phyloP scores from a whole-genome alignment of 2,113 vertebrate species.

The Mirounga angustirostris region DNA sequence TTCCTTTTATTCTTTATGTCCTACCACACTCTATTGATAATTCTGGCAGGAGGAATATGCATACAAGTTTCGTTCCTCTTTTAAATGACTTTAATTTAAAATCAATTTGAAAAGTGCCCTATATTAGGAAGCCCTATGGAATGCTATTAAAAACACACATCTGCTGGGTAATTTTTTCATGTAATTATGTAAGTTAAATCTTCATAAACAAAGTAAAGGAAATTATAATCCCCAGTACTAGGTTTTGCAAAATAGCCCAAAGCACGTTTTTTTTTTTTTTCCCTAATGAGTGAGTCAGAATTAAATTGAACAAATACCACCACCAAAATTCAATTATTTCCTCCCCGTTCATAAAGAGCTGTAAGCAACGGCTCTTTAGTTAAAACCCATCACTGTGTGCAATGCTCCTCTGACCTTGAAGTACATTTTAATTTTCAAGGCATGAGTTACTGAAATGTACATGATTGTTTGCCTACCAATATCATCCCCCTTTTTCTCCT shows the following conservation, averaged over 20 bases:
- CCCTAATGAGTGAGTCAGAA: slow-evolving; percentile 53
- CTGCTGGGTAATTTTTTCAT: slow-evolving; percentile 65
- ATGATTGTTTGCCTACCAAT: neutral
- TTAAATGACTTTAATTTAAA: slow-evolving; percentile 70
- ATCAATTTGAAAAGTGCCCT: slow-evolving; percentile 55
- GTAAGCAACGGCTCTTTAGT: neutral
- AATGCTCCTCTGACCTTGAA: neutral
- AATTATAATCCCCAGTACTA: slow-evolving; percentile 44
- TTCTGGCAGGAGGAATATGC: slow-evolving; percentile 20
- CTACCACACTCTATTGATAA: slow-evolving; percentile 56
- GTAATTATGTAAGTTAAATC: slow-evolving; percentile 67
- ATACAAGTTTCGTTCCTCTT: slow-evolving; percentile 37
- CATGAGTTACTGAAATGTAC: neutral
- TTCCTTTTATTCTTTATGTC: slow-evolving; percentile 56
- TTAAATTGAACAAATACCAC: slow-evolving; percentile 59
- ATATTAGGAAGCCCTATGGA: slow-evolving; percentile 43
- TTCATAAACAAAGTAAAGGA: slow-evolving; percentile 61
- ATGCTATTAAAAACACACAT: slow-evolving; percentile 57
- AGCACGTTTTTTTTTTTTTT: slow-evolving; percentile 10
- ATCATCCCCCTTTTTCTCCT: neutral
- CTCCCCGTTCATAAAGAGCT: neutral
- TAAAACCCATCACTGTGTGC: neutral
- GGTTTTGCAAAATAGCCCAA: slow-evolving; percentile 62
- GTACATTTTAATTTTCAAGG: slow-evolving; percentile 14
- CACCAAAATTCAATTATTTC: slow-evolving; percentile 48